Base-by-base conservation (phyloP, 2,888 invertebrate species). In the Calliopum simillimum region DNA sequence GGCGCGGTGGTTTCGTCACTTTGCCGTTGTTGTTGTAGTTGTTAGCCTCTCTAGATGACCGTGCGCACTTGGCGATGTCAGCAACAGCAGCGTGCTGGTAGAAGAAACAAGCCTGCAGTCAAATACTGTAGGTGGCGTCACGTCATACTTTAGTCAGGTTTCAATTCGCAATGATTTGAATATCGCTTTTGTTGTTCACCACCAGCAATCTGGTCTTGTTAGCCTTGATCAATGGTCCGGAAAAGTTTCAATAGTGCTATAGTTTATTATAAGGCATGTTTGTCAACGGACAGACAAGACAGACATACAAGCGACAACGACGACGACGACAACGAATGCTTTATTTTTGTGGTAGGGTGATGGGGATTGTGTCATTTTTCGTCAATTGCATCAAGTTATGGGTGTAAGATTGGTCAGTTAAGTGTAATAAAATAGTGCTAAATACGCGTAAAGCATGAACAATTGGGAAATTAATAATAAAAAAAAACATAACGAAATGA, bases 221-320 rank as follows among this genome's bases (percentile, higher is more conserved):
- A 83, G 85, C 85, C 86, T 85, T 86, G 85, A 86, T 85, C 82
- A 82, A 77, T 83, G 83, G 85, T 82, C 84, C 85, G 85, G 86
- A 85, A 85, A 84, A 85, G 79, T 80, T 80, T 77, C 77, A 76
- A 43, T 41, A 59, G 58, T 16, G 25, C 49, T 25, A 43, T 33
- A 8, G 33, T 33, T 33, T 33, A 67, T 67, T 66, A 14, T 44
- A 53, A 25, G 11, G 0, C 19, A 19, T 51, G 21, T 21, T 21
- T 49, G 61, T 33, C 33, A 33, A 33, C 33, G 33, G 33, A 33
- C 33, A 33, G 33, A 33, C 64, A 64, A n/a, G n/a, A n/a, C n/a
- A n/a, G n/a, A n/a, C n/a, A n/a, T n/a, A n/a, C n/a, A n/a, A n/a
- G n/a, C n/a, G n/a, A n/a, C n/a, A n/a, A n/a, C n/a, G n/a, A n/a